Evolutionary conservation across 2,888 invertebrate species (phyloP).

Genomic region (Lasioglossum marginatum): DNA sequence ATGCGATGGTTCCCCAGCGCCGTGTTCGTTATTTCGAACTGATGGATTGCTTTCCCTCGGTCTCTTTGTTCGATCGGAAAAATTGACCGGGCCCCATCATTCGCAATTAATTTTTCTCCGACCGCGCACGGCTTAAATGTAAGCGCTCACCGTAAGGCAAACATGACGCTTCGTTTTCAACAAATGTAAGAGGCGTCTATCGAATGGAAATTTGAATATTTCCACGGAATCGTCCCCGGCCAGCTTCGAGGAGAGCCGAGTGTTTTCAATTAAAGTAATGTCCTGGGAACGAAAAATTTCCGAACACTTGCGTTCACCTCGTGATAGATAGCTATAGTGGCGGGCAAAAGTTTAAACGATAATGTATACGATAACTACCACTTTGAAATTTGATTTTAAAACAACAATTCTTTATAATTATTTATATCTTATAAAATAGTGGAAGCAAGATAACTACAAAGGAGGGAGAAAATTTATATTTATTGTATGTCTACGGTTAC

Average conservation of each 20-base stretch:
- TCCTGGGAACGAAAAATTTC: background rate
- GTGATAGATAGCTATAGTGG: too few species aligned
- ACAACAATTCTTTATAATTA: background rate
- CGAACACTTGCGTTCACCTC: too few species aligned
- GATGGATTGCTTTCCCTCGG: conserved; percentile 31
- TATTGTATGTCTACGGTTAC: too few species aligned
- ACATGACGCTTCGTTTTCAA: background rate
- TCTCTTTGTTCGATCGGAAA: background rate
- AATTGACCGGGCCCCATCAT: background rate
- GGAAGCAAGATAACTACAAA: too few species aligned
- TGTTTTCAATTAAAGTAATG: background rate
- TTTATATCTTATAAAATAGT: too few species aligned
- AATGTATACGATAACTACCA: too few species aligned
- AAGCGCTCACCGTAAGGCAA: background rate
- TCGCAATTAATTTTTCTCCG: background rate
- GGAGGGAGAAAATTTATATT: too few species aligned
- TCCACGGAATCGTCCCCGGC: background rate
- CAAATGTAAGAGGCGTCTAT: background rate
- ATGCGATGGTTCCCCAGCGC: conserved; percentile 4
- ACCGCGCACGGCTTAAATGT: background rate
- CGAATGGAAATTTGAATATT: background rate
- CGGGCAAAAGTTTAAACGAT: background rate
- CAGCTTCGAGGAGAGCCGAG: background rate
- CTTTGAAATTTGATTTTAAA: background rate
- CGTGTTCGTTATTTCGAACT: conserved; percentile 31